A percentile compares a stretch with the other conserved stretches of the same genome.
phyloP scores from a whole-genome alignment of 2,113 vertebrate genomes.

The Lepus timidus region DNA sequence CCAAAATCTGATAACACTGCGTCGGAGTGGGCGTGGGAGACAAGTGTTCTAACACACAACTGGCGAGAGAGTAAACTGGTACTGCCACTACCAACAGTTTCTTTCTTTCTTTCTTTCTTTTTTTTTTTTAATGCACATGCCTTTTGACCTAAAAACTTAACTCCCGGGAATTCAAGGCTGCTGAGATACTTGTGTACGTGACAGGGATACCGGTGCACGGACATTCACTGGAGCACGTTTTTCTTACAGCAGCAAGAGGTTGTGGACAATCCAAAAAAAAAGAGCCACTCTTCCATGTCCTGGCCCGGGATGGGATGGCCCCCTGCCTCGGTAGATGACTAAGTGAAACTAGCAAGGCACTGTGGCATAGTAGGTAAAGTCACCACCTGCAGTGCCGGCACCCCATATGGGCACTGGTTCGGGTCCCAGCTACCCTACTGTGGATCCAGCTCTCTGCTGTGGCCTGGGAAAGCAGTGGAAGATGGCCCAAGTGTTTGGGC shows the following conservation, averaged over 20 bases:
- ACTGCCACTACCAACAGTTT: not conserved
- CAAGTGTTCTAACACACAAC: accelerated
- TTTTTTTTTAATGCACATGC: not conserved
- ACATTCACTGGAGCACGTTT: not conserved
- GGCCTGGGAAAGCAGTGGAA: too few relatives aligned
- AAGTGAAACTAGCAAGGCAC: not conserved
- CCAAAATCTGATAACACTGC: not conserved
- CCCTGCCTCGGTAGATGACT: not conserved
- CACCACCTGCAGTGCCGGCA: too few relatives aligned
- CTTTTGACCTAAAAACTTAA: conserved; percentile 47
- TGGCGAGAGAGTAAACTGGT: not conserved
- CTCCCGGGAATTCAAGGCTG: not conserved
- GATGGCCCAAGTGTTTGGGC: too few relatives aligned
- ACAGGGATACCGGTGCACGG: not conserved
- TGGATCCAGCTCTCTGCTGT: too few relatives aligned
- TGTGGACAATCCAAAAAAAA: not conserved
- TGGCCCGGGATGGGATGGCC: not conserved
- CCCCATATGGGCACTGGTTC: too few relatives aligned
- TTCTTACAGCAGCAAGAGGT: not conserved
- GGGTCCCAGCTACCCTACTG: too few relatives aligned
- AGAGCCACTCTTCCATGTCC: not conserved
- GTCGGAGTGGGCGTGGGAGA: not conserved
- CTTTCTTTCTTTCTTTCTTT: too few relatives aligned
- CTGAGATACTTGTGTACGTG: not conserved
- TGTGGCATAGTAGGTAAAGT: too few relatives aligned